Percentiles rank a stretch among this genome's conserved stretches.
Evolutionary conservation across 2,113 vertebrate genomes (phyloP).

Genomic region (Orycteropus afer): DNA sequence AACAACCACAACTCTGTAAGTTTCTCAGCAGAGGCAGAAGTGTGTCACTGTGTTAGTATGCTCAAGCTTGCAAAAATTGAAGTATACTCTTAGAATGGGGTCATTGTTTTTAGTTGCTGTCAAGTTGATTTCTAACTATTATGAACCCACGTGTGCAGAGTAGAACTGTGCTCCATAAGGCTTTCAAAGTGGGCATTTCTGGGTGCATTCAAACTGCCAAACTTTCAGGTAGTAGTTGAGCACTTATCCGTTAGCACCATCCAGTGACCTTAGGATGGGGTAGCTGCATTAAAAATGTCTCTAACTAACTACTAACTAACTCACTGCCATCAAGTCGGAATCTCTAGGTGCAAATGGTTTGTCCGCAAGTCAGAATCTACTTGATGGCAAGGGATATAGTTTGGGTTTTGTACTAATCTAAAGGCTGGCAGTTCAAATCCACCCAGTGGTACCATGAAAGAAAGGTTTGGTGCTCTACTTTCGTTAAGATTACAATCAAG

Average conservation of each 20-base stretch:
- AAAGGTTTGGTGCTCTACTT: not conserved
- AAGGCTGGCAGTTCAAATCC: not conserved
- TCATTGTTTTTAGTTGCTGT: not conserved
- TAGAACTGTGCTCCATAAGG: not conserved
- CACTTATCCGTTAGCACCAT: not conserved
- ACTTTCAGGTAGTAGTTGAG: not conserved
- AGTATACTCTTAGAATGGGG: not conserved
- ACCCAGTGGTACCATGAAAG: not conserved
- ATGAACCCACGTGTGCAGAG: not conserved
- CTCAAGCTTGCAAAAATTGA: not conserved
- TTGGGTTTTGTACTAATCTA: not conserved
- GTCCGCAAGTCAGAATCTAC: not conserved
- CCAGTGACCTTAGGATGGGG: not conserved
- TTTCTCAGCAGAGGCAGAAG: not conserved
- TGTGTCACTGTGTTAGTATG: not conserved
- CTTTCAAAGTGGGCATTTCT: not conserved
- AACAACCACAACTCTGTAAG: accelerated
- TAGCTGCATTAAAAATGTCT: not conserved
- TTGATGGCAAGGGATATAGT: not conserved
- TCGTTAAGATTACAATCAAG: not conserved
- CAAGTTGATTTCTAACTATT: not conserved
- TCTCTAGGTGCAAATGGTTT: not conserved
- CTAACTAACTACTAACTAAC: no score
- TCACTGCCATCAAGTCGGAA: no score
- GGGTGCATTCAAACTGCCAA: not conserved